phyloP scores from a whole-genome alignment of 2,797 vertebrate species.

The Cossypha polioptera region DNA sequence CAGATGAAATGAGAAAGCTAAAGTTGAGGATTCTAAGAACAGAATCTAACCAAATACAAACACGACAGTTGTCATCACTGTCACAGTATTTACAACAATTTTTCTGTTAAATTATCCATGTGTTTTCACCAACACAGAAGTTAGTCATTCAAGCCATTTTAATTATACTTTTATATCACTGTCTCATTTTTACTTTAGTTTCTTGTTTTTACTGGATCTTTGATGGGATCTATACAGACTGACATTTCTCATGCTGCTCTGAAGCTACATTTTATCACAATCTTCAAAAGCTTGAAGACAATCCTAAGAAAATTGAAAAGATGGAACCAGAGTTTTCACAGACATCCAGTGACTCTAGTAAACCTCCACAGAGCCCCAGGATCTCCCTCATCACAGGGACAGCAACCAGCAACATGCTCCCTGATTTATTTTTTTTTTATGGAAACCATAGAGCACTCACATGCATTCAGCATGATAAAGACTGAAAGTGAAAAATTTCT shows the following conservation, averaged over 20 bases:
- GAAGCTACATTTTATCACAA: neutral
- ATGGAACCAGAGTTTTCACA: neutral
- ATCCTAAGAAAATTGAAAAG: neutral
- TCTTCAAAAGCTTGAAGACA: neutral
- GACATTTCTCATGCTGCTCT: neutral
- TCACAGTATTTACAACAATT: neutral
- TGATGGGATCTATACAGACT: neutral
- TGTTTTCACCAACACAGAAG: neutral
- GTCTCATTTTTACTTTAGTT: neutral
- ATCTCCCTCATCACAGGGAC: neutral
- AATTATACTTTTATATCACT: neutral
- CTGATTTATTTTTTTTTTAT: neutral
- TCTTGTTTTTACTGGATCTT: neutral
- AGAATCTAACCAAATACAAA: neutral
- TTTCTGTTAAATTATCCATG: neutral
- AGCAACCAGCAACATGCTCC: neutral
- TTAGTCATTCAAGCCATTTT: neutral
- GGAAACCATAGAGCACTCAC: neutral
- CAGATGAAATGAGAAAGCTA: neutral
- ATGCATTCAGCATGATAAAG: neutral
- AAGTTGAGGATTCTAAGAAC: neutral
- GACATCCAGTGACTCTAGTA: neutral
- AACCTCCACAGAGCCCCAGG: neutral
- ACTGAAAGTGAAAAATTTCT: neutral
- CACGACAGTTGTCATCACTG: neutral